Evolutionary conservation across 2,888 invertebrate species (phyloP).

Genomic region (Frankliniella fusca): DNA sequence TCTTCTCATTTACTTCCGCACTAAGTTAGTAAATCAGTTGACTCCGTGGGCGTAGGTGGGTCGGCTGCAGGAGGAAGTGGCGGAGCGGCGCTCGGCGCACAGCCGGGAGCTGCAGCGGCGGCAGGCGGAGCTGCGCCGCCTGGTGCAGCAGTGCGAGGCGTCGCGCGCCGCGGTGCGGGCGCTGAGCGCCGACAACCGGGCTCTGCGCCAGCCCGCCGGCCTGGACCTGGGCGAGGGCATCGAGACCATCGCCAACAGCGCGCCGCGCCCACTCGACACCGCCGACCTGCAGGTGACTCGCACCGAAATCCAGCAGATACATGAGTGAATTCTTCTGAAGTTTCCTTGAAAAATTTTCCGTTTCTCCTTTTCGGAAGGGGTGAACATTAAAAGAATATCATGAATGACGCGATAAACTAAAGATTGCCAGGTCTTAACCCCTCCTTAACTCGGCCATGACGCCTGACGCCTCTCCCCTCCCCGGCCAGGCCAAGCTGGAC

Average conservation of each 20-base stretch:
- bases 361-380: no score
- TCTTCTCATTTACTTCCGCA: no score
- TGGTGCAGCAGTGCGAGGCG: constrained; percentile 7
- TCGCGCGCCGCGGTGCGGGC: background rate
- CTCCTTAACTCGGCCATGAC: no score
- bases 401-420: no score
- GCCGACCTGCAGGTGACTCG: background rate
- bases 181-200: background rate
- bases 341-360: no score
- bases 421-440: no score
- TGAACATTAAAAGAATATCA: no score
- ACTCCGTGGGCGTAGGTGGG: background rate
- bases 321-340: no score
- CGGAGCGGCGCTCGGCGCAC: background rate
- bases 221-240: background rate
- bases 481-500: background rate
- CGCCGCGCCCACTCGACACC: background rate
- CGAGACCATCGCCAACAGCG: no score
- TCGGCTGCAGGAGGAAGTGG: background rate
- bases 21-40: background rate
- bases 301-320: no score
- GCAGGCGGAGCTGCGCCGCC: background rate
- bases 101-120: background rate
- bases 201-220: background rate
- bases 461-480: background rate